These are phyloP conservation scores for Myodes glareolus DNA, from an alignment of 2,113 vertebrate genomes.

Conservation along the genomic window DNA sequence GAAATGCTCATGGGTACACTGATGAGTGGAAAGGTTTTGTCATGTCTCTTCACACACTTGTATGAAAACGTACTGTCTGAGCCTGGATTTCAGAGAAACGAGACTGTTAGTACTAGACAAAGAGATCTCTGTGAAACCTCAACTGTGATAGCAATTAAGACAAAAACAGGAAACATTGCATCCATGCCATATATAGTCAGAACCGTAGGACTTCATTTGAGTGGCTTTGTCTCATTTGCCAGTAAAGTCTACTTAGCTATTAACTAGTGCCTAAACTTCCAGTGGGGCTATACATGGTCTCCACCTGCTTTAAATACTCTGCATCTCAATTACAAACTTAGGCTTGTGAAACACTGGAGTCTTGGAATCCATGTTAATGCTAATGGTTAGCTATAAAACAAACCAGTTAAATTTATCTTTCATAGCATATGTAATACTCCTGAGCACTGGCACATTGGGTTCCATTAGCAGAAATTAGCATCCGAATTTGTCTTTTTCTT, in stretches of 20 bases:
- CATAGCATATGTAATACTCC: conserved; percentile 57
- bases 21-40: not conserved
- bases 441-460: not conserved
- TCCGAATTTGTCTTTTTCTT: conserved; percentile 56
- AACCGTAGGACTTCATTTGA: conserved; percentile 31
- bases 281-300: not conserved
- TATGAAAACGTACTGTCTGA: not conserved
- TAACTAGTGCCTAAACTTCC: conserved; percentile 60
- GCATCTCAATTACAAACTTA: not conserved
- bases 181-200: not conserved
- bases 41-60: not conserved
- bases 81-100: not conserved
- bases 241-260: conserved; percentile 51
- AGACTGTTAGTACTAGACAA: not conserved
- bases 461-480: conserved; percentile 46
- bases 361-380: conserved; percentile 38
- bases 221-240: conserved; percentile 43
- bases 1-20: not conserved
- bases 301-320: conserved; percentile 61
- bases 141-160: not conserved
- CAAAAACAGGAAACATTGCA: not conserved
- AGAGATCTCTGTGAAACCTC: not conserved
- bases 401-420: conserved; percentile 67
- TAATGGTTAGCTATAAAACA: conserved; percentile 69
- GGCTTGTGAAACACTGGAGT: conserved; percentile 24